phyloP scores from a whole-genome alignment of 2,113 vertebrate species.

The Mormyrus iriodes region DNA sequence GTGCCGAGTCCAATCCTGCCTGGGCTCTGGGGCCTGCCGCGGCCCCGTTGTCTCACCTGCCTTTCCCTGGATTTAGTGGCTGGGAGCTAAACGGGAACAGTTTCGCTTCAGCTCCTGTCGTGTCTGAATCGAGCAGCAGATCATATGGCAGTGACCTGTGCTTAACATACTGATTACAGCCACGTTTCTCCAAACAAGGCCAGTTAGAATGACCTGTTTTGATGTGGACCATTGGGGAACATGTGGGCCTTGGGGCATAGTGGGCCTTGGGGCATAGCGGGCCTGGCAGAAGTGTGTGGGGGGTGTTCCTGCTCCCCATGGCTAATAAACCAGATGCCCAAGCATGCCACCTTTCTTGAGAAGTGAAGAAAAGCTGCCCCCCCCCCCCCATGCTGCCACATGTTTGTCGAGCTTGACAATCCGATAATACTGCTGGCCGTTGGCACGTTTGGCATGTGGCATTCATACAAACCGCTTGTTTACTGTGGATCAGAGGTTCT shows the following conservation, averaged over 20 bases:
- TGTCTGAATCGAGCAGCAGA: background rate
- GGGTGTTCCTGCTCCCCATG: background rate
- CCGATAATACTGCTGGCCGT: background rate
- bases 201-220: background rate
- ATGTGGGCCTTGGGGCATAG: background rate
- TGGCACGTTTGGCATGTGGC: background rate
- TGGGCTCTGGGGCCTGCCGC: too few species aligned
- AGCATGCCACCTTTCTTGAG: background rate
- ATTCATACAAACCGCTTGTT: background rate
- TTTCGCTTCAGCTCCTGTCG: background rate
- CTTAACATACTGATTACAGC: background rate
- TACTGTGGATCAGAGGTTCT: background rate
- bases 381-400: background rate
- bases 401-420: background rate
- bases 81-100: background rate
- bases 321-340: background rate
- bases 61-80: background rate
- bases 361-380: background rate
- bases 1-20: conserved; percentile 43
- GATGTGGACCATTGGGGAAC: background rate
- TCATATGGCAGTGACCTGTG: background rate
- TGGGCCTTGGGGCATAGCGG: background rate
- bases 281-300: background rate
- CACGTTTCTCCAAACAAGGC: too few species aligned
- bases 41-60: background rate